A percentile compares a stretch with the other conserved stretches of the same genome.
phyloP scores from a whole-genome alignment of 2,113 vertebrate genomes.

The Microtus oregoni region DNA sequence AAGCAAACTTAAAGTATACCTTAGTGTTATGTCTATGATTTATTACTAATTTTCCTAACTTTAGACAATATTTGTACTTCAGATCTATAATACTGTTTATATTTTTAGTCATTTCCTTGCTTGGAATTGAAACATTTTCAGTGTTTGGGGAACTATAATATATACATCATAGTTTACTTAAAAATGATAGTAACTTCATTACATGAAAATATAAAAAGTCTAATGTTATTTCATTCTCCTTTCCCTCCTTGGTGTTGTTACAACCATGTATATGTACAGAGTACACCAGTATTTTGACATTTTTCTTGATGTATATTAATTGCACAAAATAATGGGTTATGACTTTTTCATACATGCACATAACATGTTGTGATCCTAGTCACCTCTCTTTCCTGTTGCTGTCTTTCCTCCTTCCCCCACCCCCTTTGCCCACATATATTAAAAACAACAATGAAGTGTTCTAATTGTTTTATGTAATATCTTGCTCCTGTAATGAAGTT shows the following conservation, averaged over 20 bases:
- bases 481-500: slow-evolving; percentile 15
- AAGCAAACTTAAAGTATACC: not conserved
- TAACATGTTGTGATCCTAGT: not conserved
- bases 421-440: not conserved
- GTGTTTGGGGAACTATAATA: not conserved
- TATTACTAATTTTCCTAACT: slow-evolving; percentile 33
- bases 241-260: not conserved
- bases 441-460: slow-evolving; percentile 8
- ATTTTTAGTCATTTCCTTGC: slow-evolving; percentile 38
- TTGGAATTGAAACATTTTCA: not conserved
- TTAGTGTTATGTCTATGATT: not conserved
- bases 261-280: not conserved
- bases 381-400: not conserved
- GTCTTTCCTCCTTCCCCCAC: not conserved
- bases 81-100: not conserved
- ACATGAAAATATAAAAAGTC: slow-evolving; percentile 1
- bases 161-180: not conserved
- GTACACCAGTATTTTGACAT: not conserved
- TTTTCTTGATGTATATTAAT: not conserved
- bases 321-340: not conserved
- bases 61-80: slow-evolving; percentile 36
- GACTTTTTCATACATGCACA: not conserved
- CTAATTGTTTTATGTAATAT: not conserved
- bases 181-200: slow-evolving; percentile 42
- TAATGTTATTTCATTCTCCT: not conserved